These are phyloP conservation scores for Tiliqua scincoides DNA, from an alignment of 2,113 vertebrate species.

Conservation along the genomic window DNA sequence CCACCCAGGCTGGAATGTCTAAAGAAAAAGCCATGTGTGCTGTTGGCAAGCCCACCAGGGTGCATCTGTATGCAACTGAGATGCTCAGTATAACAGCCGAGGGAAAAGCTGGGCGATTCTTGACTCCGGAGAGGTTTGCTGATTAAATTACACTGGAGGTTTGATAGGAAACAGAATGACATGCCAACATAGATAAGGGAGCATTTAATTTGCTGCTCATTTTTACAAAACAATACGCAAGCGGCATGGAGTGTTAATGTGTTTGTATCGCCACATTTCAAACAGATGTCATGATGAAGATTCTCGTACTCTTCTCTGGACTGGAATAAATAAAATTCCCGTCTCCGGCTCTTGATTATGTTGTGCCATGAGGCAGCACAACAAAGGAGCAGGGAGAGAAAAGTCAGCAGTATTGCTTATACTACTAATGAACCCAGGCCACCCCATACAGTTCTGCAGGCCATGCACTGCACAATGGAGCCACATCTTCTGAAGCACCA, in stretches of 20 bases:
- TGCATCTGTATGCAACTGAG: no score
- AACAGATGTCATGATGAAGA: conserved; percentile 34
- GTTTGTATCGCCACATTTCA: conserved; percentile 40
- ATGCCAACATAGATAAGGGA: neutral
- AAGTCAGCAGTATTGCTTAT: neutral
- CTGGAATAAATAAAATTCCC: neutral
- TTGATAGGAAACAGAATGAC: neutral
- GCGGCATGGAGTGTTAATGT: neutral
- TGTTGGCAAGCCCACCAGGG: neutral
- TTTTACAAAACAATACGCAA: conserved; percentile 23
- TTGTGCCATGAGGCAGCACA: neutral
- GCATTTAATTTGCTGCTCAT: conserved; percentile 14
- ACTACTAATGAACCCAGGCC: neutral
- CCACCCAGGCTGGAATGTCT: neutral
- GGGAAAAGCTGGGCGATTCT: neutral
- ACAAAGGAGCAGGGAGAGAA: neutral
- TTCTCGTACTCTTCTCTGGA: neutral
- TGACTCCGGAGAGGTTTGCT: neutral
- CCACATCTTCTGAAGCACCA: no score
- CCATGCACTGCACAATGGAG: no score
- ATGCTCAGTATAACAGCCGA: neutral
- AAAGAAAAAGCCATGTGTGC: neutral
- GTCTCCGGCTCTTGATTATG: conserved; percentile 26
- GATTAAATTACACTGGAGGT: neutral
- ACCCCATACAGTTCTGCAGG: neutral